A percentile compares a stretch with the other conserved stretches of the same genome.
Evolutionary conservation across 2,888 invertebrate species (phyloP).

Genomic region (Tanytarsus gracilentus): DNA sequence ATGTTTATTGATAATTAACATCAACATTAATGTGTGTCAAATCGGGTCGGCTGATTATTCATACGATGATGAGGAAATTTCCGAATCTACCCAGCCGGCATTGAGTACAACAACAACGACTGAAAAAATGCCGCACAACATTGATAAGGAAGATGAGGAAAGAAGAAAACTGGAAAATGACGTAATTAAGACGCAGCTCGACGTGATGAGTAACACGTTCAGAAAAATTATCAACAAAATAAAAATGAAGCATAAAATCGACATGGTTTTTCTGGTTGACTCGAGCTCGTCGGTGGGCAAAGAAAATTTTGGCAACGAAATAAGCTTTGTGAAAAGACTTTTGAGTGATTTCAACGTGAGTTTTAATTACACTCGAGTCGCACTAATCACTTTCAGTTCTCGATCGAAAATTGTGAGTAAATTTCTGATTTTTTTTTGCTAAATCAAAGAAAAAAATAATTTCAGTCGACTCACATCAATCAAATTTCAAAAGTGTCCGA

Average conservation of each 20-base stretch:
- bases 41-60: conserved; percentile 14
- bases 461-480: conserved; percentile 47
- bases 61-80: conserved; percentile 21
- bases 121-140: neutral
- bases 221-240: conserved; percentile 49
- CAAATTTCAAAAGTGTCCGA: conserved; percentile 48
- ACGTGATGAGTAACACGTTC: conserved; percentile 47
- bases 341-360: conserved; percentile 58
- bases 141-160: neutral
- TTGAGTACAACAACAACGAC: neutral
- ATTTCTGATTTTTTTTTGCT: neutral
- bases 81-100: neutral
- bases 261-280: conserved; percentile 59
- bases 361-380: conserved; percentile 52
- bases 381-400: conserved; percentile 57
- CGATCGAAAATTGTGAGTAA: conserved; percentile 47
- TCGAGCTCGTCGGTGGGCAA: conserved; percentile 60
- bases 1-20: neutral
- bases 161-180: conserved; percentile 37
- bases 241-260: conserved; percentile 44
- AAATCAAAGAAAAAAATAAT: neutral
- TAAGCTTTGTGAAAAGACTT: conserved; percentile 57
- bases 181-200: conserved; percentile 46
- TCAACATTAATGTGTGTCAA: neutral
- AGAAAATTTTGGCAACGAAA: conserved; percentile 55